A percentile compares a stretch with the other conserved stretches of the same genome.
Evolutionary conservation across 2,797 vertebrate species (phyloP).

Genomic region (Botia kubotai): DNA sequence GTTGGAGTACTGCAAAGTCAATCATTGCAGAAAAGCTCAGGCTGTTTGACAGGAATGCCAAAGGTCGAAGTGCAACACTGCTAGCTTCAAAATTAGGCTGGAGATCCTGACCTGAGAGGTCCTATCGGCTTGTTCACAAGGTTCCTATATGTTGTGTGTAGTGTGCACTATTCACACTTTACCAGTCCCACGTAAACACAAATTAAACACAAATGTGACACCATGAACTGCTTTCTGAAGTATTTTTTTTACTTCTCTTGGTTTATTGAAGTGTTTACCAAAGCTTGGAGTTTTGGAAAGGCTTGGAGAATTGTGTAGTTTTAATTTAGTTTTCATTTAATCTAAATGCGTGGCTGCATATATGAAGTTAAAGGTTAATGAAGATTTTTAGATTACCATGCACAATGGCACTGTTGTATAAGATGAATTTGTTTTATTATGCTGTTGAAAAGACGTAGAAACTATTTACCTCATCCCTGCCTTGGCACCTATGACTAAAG

Average conservation of each 20-base stretch:
- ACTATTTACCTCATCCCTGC: slow-evolving; percentile 65
- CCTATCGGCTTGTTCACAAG: slow-evolving; percentile 73
- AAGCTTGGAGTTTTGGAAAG: background rate
- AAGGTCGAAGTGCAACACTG: slow-evolving; percentile 71
- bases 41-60: slow-evolving; percentile 73
- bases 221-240: background rate
- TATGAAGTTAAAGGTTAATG: slow-evolving; percentile 53
- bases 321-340: background rate
- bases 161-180: slow-evolving; percentile 52
- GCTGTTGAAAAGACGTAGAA: slow-evolving; percentile 70
- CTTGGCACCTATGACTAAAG: slow-evolving; percentile 36
- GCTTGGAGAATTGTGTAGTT: background rate
- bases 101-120: slow-evolving; percentile 68
- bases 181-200: slow-evolving; percentile 17
- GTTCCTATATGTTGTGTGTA: slow-evolving; percentile 64
- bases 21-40: slow-evolving; percentile 74
- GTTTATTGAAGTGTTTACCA: background rate
- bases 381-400: slow-evolving; percentile 45
- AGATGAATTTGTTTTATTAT: slow-evolving; percentile 69
- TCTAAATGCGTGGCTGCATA: background rate
- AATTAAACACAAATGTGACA: slow-evolving; percentile 17
- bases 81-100: slow-evolving; percentile 77
- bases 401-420: slow-evolving; percentile 64
- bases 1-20: slow-evolving; percentile 70
- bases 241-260: slow-evolving; percentile 16